Percentiles rank a stretch among this genome's conserved stretches.
phyloP scores from a whole-genome alignment of 2,888 invertebrate genomes.

The Drosophila meridiana region DNA sequence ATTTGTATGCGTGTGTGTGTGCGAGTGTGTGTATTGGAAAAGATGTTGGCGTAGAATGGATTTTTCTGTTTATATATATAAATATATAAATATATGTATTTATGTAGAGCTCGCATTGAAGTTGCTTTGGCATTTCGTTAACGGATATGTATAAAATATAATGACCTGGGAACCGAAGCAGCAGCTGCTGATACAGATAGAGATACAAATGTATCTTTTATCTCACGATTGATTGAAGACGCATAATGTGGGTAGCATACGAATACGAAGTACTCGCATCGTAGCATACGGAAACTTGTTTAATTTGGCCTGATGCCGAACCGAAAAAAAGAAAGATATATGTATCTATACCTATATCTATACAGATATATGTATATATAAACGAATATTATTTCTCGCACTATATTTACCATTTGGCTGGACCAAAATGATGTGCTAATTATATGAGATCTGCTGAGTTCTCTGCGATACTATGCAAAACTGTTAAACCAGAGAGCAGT shows the following conservation, averaged over 20 bases:
- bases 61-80: slow-evolving; percentile 40
- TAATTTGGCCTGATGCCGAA: slow-evolving; percentile 49
- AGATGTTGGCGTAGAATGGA: slow-evolving; percentile 61
- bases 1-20: slow-evolving; percentile 6
- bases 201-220: slow-evolving; percentile 41
- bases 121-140: slow-evolving; percentile 55
- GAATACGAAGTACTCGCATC: slow-evolving; percentile 27
- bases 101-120: slow-evolving; percentile 44
- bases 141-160: slow-evolving; percentile 57
- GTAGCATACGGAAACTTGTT: slow-evolving; percentile 60
- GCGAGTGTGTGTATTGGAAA: slow-evolving; percentile 26
- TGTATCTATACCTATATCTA: slow-evolving; percentile 6
- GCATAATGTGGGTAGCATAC: slow-evolving; percentile 32
- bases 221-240: slow-evolving; percentile 31
- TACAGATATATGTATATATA: slow-evolving; percentile 7
- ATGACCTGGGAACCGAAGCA: slow-evolving; percentile 56
- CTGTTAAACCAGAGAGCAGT: slow-evolving; percentile 5
- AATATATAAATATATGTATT: slow-evolving; percentile 22
- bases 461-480: slow-evolving; percentile 9
- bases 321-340: background rate
- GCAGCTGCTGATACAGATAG: slow-evolving; percentile 15
- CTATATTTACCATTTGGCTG: slow-evolving; percentile 30
- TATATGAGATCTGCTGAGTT: slow-evolving; percentile 16
- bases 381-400: slow-evolving; percentile 11
- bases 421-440: slow-evolving; percentile 46